These are phyloP conservation scores for Gorsachius goisagi DNA, from an alignment of 2,113 vertebrate species.

Conservation along the genomic window DNA sequence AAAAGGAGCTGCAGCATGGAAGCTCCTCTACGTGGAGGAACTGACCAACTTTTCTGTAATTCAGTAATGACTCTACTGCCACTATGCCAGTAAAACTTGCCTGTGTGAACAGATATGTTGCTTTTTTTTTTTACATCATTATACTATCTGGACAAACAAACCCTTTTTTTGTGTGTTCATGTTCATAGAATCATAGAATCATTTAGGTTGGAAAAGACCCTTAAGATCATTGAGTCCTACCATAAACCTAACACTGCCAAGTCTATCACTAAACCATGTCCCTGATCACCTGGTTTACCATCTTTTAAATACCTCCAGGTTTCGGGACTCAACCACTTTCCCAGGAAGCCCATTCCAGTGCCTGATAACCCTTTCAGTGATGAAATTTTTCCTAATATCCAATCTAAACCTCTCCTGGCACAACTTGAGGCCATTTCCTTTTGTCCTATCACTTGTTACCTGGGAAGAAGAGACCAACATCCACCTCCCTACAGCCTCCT, in stretches of 20 bases:
- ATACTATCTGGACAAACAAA: background rate
- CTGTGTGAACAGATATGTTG: background rate
- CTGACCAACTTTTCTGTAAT: background rate
- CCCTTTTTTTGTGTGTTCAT: background rate
- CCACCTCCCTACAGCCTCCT: background rate
- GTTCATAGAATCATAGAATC: background rate
- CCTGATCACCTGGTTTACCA: fast-evolving
- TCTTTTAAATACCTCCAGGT: background rate
- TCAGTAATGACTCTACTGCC: background rate
- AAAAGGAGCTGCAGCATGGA: background rate
- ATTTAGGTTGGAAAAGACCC: background rate
- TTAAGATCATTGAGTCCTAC: background rate
- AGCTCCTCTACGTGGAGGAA: background rate
- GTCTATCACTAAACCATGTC: background rate
- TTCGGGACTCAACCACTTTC: background rate
- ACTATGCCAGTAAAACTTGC: background rate
- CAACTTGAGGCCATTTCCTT: background rate
- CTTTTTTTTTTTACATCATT: background rate
- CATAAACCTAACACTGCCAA: fast-evolving
- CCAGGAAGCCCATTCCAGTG: background rate
- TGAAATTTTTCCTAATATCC: background rate
- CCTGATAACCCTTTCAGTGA: fast-evolving
- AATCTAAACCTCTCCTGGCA: fast-evolving
- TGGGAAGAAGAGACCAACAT: background rate
- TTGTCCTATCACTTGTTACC: background rate